Percentiles rank a stretch among this genome's conserved stretches.
Evolutionary conservation across 2,888 invertebrate species (phyloP).

Genomic region (Anarsia innoxiella): DNA sequence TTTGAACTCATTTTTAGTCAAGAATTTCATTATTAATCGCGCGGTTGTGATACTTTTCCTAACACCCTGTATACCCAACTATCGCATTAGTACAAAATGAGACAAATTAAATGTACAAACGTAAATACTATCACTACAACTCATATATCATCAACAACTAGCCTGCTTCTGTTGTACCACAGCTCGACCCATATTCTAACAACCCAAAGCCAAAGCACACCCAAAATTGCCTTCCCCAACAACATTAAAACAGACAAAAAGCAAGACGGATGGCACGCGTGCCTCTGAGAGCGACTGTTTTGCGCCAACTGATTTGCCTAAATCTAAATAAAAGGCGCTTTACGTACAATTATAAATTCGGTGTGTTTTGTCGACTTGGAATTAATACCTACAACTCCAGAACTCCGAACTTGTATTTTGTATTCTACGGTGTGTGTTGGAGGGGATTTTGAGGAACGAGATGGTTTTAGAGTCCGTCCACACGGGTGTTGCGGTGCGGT

Average conservation of each 20-base stretch:
- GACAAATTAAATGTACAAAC: too few relatives aligned
- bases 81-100: too few relatives aligned
- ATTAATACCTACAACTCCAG: slow-evolving; percentile 37
- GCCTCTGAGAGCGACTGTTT: slow-evolving; percentile 38
- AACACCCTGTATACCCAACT: too few relatives aligned
- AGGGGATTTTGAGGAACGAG: slow-evolving; percentile 1
- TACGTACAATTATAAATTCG: slow-evolving; percentile 60
- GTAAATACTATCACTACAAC: too few relatives aligned
- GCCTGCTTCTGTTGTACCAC: too few relatives aligned
- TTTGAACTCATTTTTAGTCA: too few relatives aligned
- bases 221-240: background rate
- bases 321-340: slow-evolving; percentile 66
- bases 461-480: too few relatives aligned
- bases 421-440: background rate
- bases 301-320: slow-evolving; percentile 60
- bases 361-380: slow-evolving; percentile 47
- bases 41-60: too few relatives aligned
- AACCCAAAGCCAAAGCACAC: background rate
- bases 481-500: too few relatives aligned
- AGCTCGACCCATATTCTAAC: too few relatives aligned
- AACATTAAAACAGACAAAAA: slow-evolving; percentile 4
- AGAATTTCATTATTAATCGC: too few relatives aligned
- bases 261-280: slow-evolving; percentile 9
- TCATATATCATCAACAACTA: too few relatives aligned
- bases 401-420: slow-evolving; percentile 16